Base-by-base conservation (phyloP, 2,888 invertebrate genomes). In the Agrochola litura region DNA sequence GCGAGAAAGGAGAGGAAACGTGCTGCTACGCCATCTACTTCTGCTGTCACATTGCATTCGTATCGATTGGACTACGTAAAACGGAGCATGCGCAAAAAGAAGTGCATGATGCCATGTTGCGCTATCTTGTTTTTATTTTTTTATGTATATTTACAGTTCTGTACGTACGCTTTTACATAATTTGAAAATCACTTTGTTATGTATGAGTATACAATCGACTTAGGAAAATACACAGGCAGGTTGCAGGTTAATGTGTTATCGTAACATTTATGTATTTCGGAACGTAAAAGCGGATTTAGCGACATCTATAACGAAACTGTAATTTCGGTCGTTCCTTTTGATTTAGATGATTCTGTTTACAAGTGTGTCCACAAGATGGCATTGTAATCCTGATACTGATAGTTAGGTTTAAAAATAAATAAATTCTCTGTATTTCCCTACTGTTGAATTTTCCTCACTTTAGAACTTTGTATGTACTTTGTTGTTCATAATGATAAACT, bases 21-120 rank as follows among this genome's bases (percentile, higher is more conserved):
- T 77, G 85, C 90, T 88, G 75, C 75, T 84, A 90, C 93, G 95
- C 93, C 94, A 92, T 93, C 94, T 94, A 91, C 90, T 83, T 85
- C 79, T 67, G 65, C 75, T 89, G 88, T 87, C 89, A 89, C 73
- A 77, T 77, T 86, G 73, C 82, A 80, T 60, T 54, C 64, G 70
- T 79, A 82, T 88, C 73, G 76, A 84, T 88, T 89, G 89, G 93
- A 41, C n/a, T 93, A 91, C 87, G 90, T 93, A 86, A 90, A 92
- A 91, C 85, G 91, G 92, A 93, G 92, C 95, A 94, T 95, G 95
- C 94, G 95, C 92, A 43, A 52, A 73, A 41, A 60, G 10, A 63
- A 56, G 30, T 74, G 41, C 41, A 77, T 30, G 60, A 30, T 9
- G 30, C 30, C 16, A 30, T 56, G 58, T 60, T 70, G 49, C 46